Base-by-base conservation (phyloP, 1,140 invertebrate species). In the Drosophila sproati region DNA sequence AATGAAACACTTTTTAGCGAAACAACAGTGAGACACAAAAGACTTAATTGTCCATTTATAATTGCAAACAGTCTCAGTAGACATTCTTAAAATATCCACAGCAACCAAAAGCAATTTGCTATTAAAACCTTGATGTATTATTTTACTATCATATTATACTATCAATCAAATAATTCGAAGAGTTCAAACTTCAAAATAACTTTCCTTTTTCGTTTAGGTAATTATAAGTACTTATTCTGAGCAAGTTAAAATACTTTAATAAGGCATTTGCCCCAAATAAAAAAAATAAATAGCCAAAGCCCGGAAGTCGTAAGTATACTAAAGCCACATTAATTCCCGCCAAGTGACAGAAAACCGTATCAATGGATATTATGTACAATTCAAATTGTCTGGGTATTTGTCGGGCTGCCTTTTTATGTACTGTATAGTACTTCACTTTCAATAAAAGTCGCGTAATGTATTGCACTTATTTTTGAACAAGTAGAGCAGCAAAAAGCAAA, bases 401-500 rank as follows among this genome's bases (percentile, higher is more conserved):
- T 47, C 5, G 32, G 48, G 20, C 31, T 37, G 67, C 20, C 47
- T 70, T 62, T 54, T 54, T 70, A 10, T 54, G 20, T 37, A 39
- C n/a, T 54, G 39, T 70, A 28, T 47, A 54, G 50, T 66, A 71
- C 47, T 54, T 82, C 5, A 48, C 31, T 64, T 64, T 61, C 37
- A 43, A 69, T 45, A 78, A 61, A 61, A 77, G 61, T 62, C 45
- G 50, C 43, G 59, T 52, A 55, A 69, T 64, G 61, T 45, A 35
- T 57, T 61, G 28, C 47, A 72, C 52, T 69, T 60, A 45, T 79
- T 72, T 61, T 48, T 28, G 31, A 77, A 48, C 52, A 77, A 80
- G 64, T 77, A 50, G 50, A 52, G 52, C 71, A 63, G 57, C 50
- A 57, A 75, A 56, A 69, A 63, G 74, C 59, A 47, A 62, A 64